phyloP scores from a whole-genome alignment of 2,113 vertebrate species.

The Ciconia boyciana region DNA sequence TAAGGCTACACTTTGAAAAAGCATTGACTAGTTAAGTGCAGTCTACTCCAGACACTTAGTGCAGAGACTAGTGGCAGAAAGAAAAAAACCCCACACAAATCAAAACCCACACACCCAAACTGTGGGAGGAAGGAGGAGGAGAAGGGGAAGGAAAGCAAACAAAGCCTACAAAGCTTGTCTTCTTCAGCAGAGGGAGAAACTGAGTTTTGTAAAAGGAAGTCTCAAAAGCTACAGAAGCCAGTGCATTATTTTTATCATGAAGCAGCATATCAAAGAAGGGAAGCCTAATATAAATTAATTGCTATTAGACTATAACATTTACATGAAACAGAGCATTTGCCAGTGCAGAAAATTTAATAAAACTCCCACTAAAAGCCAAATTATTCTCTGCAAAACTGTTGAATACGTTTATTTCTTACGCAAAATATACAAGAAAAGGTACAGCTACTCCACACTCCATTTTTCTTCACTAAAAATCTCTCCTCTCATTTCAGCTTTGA shows the following conservation, averaged over 20 bases:
- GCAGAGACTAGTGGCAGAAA: background rate
- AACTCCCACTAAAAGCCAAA: background rate
- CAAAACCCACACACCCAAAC: background rate
- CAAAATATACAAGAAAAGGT: background rate
- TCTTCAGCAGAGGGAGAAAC: slow-evolving; percentile 4
- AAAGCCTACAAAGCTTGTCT: background rate
- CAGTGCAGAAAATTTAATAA: background rate
- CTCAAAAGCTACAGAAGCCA: background rate
- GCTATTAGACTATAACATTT: background rate
- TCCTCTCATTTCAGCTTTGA: background rate
- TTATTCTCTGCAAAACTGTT: background rate
- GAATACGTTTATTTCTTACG: background rate
- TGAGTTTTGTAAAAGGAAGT: background rate
- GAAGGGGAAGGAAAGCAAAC: slow-evolving; percentile 5
- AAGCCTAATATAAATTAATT: background rate
- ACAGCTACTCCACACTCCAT: background rate
- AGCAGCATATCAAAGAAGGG: background rate
- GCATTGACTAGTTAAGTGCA: background rate
- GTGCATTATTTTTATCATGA: background rate
- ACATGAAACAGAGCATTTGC: background rate
- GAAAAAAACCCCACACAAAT: background rate
- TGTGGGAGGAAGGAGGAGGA: background rate
- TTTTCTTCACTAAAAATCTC: background rate
- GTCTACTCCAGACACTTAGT: background rate
- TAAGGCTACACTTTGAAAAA: background rate